A percentile compares a stretch with the other conserved stretches of the same genome.
phyloP scores from a whole-genome alignment of 2,888 invertebrate genomes.

The Conchocele bisecta region DNA sequence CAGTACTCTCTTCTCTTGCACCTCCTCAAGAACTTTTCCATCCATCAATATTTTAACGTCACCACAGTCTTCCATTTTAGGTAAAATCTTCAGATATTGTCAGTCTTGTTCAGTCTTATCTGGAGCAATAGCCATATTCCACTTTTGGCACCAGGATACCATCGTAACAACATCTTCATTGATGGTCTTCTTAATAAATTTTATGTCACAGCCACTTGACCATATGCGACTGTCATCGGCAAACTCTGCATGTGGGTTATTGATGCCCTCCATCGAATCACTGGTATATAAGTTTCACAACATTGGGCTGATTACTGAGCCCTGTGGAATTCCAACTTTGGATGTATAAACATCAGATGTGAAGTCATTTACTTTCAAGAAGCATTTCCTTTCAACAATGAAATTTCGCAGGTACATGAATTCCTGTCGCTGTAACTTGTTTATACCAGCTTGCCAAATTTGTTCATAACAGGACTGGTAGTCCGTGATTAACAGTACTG shows the following conservation, averaged over 20 bases:
- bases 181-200: neutral
- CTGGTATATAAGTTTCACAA: constrained; percentile 19
- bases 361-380: constrained; percentile 2
- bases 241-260: constrained; percentile 14
- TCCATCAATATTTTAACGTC: neutral
- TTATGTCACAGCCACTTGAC: neutral
- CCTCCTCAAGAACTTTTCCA: neutral
- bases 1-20: neutral
- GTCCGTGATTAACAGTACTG: neutral
- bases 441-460: constrained; percentile 14
- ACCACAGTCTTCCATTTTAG: too few relatives aligned
- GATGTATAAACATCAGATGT: constrained; percentile 5
- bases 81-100: too few relatives aligned
- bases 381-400: constrained; percentile 1
- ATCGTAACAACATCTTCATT: neutral
- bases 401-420: constrained; percentile 6
- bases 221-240: constrained; percentile 13
- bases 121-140: constrained; percentile 21
- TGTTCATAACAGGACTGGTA: constrained; percentile 18
- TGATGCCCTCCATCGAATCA: constrained; percentile 5
- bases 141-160: constrained; percentile 11
- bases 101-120: constrained; percentile 20
- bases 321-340: constrained; percentile 23
- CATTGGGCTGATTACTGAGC: constrained; percentile 9
- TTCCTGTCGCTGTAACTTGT: neutral